These are phyloP conservation scores for Dioctria linearis DNA, from an alignment of 2,888 invertebrate species.

Conservation along the genomic window DNA sequence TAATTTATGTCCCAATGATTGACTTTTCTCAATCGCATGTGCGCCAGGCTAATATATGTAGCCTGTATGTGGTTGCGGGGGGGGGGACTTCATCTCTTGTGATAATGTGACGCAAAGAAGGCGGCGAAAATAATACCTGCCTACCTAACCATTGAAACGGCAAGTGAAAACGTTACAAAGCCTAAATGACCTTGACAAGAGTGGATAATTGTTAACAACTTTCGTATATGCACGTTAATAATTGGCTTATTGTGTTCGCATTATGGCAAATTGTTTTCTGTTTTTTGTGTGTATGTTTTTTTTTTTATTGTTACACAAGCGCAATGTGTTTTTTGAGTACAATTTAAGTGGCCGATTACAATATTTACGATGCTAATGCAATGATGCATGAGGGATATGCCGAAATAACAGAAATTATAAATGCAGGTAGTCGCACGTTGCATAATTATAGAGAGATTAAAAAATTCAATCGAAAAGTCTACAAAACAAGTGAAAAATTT, in stretches of 20 bases:
- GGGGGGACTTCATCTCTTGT: too few relatives aligned
- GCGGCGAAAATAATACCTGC: neutral
- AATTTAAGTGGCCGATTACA: slow-evolving; percentile 9
- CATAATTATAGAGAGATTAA: neutral
- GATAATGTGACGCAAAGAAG: too few relatives aligned
- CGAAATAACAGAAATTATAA: neutral
- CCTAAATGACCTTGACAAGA: slow-evolving; percentile 25
- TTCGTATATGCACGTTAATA: neutral
- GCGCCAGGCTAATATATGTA: neutral
- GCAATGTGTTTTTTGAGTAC: slow-evolving; percentile 21
- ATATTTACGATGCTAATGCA: neutral
- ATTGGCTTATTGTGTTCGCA: slow-evolving; percentile 32
- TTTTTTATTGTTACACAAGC: slow-evolving; percentile 20
- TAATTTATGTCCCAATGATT: slow-evolving; percentile 9
- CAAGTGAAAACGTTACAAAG: slow-evolving; percentile 37
- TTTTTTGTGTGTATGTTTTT: neutral
- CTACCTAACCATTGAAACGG: slow-evolving; percentile 13
- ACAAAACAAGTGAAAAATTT: neutral
- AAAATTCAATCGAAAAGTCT: too few relatives aligned
- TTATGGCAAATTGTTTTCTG: slow-evolving; percentile 17
- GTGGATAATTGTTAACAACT: slow-evolving; percentile 29
- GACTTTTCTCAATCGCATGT: slow-evolving; percentile 10
- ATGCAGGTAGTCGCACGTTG: neutral
- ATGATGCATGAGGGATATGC: slow-evolving; percentile 7
- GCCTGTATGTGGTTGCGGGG: neutral